phyloP scores from a whole-genome alignment of 1,140 invertebrate species.

The Anoplophora glabripennis region DNA sequence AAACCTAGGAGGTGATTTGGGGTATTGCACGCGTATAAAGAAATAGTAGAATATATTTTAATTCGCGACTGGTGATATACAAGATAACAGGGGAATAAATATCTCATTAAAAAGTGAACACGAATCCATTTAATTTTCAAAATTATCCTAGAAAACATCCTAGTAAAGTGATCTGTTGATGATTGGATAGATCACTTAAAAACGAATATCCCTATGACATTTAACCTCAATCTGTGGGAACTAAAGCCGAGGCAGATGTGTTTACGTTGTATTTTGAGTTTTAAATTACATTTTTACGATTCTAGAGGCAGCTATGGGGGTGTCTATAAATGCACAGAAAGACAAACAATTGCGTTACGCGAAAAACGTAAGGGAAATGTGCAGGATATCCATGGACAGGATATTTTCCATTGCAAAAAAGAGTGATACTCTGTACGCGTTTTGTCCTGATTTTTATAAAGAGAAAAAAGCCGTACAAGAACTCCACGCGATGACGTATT shows the following conservation, averaged over 20 bases:
- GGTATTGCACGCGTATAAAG: neutral
- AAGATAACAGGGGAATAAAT: neutral
- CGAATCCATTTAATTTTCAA: no score
- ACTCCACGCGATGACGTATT: conserved; percentile 50
- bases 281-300: neutral
- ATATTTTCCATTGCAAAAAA: conserved; percentile 46
- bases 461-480: conserved; percentile 55
- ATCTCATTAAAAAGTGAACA: no score
- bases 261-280: no score
- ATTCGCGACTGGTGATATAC: neutral
- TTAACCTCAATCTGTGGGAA: neutral
- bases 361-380: conserved; percentile 62
- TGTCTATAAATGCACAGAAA: conserved; percentile 64
- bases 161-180: no score
- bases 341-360: conserved; percentile 71
- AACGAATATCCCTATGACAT: no score
- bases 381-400: conserved; percentile 46
- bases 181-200: no score
- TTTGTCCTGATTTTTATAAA: conserved; percentile 26
- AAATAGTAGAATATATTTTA: neutral
- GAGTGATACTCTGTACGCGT: conserved; percentile 28
- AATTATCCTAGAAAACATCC: no score
- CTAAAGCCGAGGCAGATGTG: no score
- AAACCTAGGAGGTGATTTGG: neutral
- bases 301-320: conserved; percentile 68